A percentile compares a stretch with the other conserved stretches of the same genome.
Evolutionary conservation across 2,113 vertebrate species (phyloP).

Genomic region (Tragelaphus strepsiceros): DNA sequence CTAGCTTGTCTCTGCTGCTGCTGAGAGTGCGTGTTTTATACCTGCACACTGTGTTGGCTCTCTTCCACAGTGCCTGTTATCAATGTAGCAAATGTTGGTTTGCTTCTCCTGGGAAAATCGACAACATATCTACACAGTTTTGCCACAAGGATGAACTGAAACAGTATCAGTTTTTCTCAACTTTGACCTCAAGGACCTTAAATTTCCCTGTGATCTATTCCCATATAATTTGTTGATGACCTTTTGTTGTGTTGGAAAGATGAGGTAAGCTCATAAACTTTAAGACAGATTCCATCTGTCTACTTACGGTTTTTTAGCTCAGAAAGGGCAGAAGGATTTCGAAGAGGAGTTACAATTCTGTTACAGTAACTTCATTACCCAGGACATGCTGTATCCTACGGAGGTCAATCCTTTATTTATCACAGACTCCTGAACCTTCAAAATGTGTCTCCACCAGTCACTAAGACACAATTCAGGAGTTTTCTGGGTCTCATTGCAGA

Average conservation of each 20-base stretch:
- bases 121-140: background rate
- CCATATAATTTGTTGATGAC: background rate
- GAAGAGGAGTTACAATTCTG: background rate
- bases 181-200: background rate
- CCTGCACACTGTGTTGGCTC: background rate
- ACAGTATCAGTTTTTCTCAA: background rate
- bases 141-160: background rate
- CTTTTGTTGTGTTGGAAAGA: background rate
- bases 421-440: background rate
- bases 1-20: background rate
- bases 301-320: background rate
- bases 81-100: background rate
- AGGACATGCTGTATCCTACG: background rate
- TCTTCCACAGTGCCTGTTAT: background rate
- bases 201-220: background rate
- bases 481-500: background rate
- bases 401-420: background rate
- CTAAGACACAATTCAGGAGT: background rate
- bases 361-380: background rate
- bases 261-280: background rate
- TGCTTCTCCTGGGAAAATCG: background rate
- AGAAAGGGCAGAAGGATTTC: background rate
- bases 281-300: background rate
- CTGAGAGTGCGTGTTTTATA: background rate
- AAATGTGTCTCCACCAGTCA: background rate